Conservation (phyloP, 2,888 invertebrate genomes). For the Yponomeuta malinellus region DNA sequence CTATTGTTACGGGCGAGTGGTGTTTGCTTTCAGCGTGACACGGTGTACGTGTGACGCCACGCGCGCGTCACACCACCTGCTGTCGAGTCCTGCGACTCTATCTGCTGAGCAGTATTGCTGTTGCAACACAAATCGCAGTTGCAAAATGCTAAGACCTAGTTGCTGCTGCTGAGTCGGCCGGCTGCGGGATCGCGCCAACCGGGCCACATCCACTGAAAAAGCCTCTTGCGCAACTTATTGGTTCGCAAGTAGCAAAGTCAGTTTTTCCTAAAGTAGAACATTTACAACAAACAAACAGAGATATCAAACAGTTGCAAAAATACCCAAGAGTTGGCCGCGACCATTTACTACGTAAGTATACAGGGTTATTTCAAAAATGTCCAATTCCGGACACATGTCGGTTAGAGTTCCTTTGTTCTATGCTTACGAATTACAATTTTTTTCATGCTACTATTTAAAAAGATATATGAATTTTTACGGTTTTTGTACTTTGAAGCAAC, state of each 20-base stretch:
- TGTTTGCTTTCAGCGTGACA: background rate
- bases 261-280: background rate
- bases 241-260: background rate
- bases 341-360: background rate
- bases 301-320: background rate
- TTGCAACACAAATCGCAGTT: background rate
- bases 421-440: too few species aligned
- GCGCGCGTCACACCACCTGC: background rate
- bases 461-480: too few species aligned
- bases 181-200: background rate
- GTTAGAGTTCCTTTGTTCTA: too few species aligned
- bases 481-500: too few species aligned
- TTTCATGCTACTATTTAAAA: too few species aligned
- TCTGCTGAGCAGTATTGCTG: background rate
- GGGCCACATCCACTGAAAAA: background rate
- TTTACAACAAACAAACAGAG: background rate
- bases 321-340: background rate
- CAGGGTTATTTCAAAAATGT: background rate
- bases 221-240: background rate
- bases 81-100: background rate
- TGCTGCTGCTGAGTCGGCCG: background rate
- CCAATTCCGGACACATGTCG: too few species aligned
- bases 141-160: background rate
- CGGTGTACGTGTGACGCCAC: background rate
- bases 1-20: background rate